Base-by-base conservation (phyloP, 2,113 vertebrate species). In the Lates calcarifer region DNA sequence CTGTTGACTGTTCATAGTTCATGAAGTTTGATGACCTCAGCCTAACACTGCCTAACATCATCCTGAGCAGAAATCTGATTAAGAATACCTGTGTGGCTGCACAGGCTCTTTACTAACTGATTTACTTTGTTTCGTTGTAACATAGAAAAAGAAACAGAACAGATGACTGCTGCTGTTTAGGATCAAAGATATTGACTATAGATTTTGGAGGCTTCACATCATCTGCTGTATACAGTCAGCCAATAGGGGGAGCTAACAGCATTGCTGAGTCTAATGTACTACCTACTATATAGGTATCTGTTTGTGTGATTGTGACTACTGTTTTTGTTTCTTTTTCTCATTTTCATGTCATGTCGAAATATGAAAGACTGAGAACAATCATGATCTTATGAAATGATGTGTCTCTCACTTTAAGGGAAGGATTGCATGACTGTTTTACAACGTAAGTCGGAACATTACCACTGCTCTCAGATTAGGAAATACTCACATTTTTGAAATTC, bases 181-280 rank as follows among this genome's bases (percentile, higher is more conserved):
- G 22, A 39, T 35, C 8, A 7, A 58, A 37, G 15, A 62, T 28
- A 28, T 51, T n/a, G n/a, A 35, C 13, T n/a, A n/a, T n/a, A n/a
- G n/a, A n/a, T n/a, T n/a, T n/a, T n/a, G n/a, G n/a, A n/a, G n/a
- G n/a, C n/a, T n/a, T n/a, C 6, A 2, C 41, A 74, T 1, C 13
- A 37, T 43, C 28, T 39, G 4, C 39, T 47, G 28, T 39, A 5
- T 39, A 18, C 20, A 29, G 15, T 14, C 37, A 47, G 37, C 55
- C 71, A 80, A 73, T 1, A 83, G 84, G 47, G 51, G 84, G 65
- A 56, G 75, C 76, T 51, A 82, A 2, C 5, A 43, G 41, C 29
- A 58, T 56, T 13, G 41, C 31, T 1, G 15, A 72, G 9, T 2
- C 22, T 20, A 43, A 6, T 41, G 5, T n/a, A n/a, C n/a, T n/a